Evolutionary conservation across 1,140 invertebrate genomes (phyloP), one percentile per base, ranked within the genome.

Genomic region (Eueides isabella): DNA sequence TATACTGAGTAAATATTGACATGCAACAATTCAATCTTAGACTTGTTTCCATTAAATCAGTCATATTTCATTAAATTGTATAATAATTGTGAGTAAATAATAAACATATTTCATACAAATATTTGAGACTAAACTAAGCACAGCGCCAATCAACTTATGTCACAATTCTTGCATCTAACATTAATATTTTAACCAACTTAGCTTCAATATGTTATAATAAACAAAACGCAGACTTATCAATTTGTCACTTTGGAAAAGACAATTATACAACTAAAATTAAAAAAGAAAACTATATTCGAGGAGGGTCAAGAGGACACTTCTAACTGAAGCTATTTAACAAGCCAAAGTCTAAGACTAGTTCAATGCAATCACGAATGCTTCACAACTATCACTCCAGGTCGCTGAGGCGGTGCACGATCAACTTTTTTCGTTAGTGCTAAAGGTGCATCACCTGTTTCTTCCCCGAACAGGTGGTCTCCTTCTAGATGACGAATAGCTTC

Each of bases 401-500:
- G 95, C 77, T 96, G 96, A 80, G 97, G 97, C 72, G 89, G 90
- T 79, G 78, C 81, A 7, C 89, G 91, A 77, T 95, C 95, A 70
- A 89, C 90, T 83, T 95, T 96, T 82, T 95, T 97, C 66, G 96
- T 97, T 33, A 97, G 89, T 5, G 97, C 97, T 6, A 97, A 90
- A 0, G 97, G 97, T 4, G 95, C 95, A 75, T 97, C 96, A 64
- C 93, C 94, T 5, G 95, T 93, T 81, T 96, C 96, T 80, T 97
- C 97, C 76, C 95, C 95, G 88, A 98, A 98, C 79, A 98, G 92
- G 89, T 98, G 97, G 89, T 99, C 98, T 7, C 99, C 98, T 90
- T 99, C 99, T 71, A 99, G 93, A 85, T 99, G 98, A 41, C 98
- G 95, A 80, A 99, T 99, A 29, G 99, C 99, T 88, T 99, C 98